A percentile compares a stretch with the other conserved stretches of the same genome.
Conservation (phyloP, 2,113 vertebrate species). For the Erythrocercus mccallii region DNA sequence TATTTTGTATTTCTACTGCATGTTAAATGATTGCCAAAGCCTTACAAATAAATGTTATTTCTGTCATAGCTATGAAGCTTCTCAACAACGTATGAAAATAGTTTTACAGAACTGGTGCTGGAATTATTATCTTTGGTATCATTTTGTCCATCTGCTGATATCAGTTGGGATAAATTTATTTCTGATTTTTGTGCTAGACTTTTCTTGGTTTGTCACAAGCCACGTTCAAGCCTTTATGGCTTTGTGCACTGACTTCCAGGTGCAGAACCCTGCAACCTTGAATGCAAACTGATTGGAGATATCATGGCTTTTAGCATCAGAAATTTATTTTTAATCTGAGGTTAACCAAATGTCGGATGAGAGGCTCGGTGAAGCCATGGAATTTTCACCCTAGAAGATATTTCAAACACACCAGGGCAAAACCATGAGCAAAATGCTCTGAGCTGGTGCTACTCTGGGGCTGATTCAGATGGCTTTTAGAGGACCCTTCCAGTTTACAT, state of each 20-base stretch:
- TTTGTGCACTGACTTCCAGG: rapidly evolving
- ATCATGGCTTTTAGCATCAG: rapidly evolving
- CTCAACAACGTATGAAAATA: neutral
- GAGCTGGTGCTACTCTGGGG: neutral
- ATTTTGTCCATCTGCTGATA: neutral
- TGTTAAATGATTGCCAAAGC: neutral
- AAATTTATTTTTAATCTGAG: neutral
- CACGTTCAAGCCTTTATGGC: neutral
- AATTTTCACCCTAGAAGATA: neutral
- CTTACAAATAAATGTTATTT: neutral
- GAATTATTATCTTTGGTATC: neutral
- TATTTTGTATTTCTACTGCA: neutral
- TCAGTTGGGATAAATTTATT: neutral
- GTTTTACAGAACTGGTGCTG: neutral
- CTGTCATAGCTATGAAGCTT: neutral
- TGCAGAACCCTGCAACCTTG: neutral
- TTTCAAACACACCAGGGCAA: neutral
- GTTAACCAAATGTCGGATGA: neutral
- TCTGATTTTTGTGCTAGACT: neutral
- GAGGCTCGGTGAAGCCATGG: neutral
- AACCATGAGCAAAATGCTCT: neutral
- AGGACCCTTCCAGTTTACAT: neutral
- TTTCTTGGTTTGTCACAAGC: neutral
- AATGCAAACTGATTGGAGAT: neutral
- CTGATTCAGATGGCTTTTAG: neutral